phyloP scores from a whole-genome alignment of 2,888 invertebrate genomes.

The Cetonia aurata region DNA sequence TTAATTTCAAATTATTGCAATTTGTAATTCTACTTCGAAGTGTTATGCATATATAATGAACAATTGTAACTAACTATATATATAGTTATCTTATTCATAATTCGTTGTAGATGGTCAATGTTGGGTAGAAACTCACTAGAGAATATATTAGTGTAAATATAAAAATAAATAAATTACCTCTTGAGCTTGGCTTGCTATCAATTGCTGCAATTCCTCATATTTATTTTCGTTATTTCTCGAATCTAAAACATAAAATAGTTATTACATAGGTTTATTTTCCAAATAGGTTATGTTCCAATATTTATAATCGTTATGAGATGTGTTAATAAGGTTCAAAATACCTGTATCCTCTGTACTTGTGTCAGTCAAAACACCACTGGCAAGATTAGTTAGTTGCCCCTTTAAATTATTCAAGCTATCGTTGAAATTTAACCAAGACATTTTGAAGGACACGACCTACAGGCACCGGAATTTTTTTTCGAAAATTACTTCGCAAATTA shows the following conservation, averaged over 20 bases:
- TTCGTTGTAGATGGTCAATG: too few species aligned
- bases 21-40: too few species aligned
- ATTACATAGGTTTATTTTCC: slow-evolving; percentile 24
- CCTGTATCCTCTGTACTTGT: slow-evolving; percentile 74
- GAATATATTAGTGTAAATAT: too few species aligned
- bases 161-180: slow-evolving; percentile 36
- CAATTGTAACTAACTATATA: too few species aligned
- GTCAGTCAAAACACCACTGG: slow-evolving; percentile 89
- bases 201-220: slow-evolving; percentile 39
- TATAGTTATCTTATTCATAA: too few species aligned
- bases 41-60: too few species aligned
- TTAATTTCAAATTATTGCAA: too few species aligned
- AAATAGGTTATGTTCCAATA: slow-evolving; percentile 50
- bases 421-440: slow-evolving; percentile 79
- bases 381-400: slow-evolving; percentile 89
- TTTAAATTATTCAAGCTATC: slow-evolving; percentile 79
- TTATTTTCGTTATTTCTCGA: slow-evolving; percentile 23
- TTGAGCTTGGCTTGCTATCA: slow-evolving; percentile 37
- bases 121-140: too few species aligned
- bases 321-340: slow-evolving; percentile 55
- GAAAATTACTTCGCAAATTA: slow-evolving; percentile 24
- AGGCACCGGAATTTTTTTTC: slow-evolving; percentile 31
- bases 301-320: slow-evolving; percentile 46
- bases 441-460: slow-evolving; percentile 57
- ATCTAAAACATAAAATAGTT: slow-evolving; percentile 33